Conservation (phyloP, 2,797 vertebrate species). For the Paguma larvata region DNA sequence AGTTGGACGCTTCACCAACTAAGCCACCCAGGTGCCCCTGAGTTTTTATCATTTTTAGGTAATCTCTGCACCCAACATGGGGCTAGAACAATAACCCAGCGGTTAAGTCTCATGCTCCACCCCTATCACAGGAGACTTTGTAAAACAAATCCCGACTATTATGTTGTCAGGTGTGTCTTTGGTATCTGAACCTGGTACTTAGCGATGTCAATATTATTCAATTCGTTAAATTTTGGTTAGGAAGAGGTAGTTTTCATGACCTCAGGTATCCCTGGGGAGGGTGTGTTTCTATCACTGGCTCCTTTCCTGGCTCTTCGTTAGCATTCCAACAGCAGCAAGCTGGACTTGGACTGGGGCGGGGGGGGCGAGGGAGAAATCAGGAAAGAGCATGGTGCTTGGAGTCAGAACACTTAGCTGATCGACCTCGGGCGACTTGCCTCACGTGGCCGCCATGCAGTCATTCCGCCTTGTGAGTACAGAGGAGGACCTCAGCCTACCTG, state of each 20-base stretch:
- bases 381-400: not conserved
- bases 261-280: not conserved
- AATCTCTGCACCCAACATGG: not conserved
- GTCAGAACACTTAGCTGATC: not conserved
- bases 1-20: not conserved
- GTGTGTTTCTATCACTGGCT: not conserved
- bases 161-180: not conserved
- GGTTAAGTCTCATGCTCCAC: not conserved
- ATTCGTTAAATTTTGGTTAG: slow-evolving; percentile 14
- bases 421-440: not conserved
- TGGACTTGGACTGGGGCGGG: not conserved
- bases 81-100: not conserved
- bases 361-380: not conserved
- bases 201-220: not conserved
- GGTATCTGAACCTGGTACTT: not conserved
- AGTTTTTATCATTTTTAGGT: not conserved
- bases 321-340: not conserved
- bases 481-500: not conserved
- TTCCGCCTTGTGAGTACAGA: not conserved
- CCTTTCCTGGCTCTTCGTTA: not conserved
- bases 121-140: not conserved
- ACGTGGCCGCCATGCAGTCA: not conserved
- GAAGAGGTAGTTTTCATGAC: slow-evolving; percentile 37
- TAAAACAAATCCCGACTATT: not conserved
- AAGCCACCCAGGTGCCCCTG: not conserved